Evolutionary conservation across 2,888 invertebrate species (phyloP).

Genomic region (Dasysyrphus albostriatus): DNA sequence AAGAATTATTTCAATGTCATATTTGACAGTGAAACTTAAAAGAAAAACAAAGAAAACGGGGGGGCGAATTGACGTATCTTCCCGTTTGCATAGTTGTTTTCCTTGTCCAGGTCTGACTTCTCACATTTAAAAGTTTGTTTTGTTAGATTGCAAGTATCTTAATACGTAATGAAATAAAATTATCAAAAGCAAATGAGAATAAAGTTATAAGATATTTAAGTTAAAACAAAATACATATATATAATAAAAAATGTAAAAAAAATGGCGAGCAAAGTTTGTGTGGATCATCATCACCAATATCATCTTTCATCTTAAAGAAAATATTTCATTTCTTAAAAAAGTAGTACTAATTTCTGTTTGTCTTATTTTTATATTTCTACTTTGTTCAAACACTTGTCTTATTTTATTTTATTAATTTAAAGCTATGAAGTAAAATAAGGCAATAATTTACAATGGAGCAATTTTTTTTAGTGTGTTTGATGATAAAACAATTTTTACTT

Average conservation of each 20-base stretch:
- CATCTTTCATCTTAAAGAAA: not conserved
- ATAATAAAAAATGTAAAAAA: not conserved
- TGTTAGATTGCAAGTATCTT: not conserved
- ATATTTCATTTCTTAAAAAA: not conserved
- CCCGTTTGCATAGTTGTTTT: not conserved
- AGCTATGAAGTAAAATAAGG: conserved; percentile 9
- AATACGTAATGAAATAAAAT: not conserved
- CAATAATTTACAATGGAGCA: conserved; percentile 44
- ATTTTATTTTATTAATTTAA: conserved; percentile 5
- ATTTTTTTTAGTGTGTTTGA: conserved; percentile 4
- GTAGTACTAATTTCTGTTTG: not conserved
- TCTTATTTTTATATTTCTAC: not conserved
- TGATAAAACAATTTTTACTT: not conserved
- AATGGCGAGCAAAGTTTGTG: conserved; percentile 41
- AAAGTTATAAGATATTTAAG: not conserved
- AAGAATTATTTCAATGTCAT: no score
- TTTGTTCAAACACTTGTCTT: not conserved
- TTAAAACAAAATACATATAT: conserved; percentile 5
- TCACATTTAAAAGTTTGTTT: not conserved
- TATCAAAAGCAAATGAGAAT: not conserved
- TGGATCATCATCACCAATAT: conserved; percentile 33
- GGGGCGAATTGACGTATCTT: not conserved
- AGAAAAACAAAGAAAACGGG: no score
- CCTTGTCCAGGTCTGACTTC: not conserved
- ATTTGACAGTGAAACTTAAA: no score